Evolutionary conservation across 2,113 vertebrate species (phyloP).

Genomic region (Hippopotamus amphibius): DNA sequence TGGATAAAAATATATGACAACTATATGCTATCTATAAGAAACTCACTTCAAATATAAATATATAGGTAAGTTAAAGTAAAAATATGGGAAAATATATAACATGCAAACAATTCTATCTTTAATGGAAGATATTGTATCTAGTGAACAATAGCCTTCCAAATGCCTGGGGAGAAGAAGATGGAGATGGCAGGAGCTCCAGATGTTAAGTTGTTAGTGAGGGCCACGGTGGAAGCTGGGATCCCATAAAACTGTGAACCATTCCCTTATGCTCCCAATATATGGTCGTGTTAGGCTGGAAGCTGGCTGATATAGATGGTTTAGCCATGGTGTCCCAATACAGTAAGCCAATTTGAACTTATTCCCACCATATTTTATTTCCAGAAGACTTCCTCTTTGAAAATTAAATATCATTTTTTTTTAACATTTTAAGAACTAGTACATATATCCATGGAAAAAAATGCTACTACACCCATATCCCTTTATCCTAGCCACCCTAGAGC

Average conservation of each 20-base stretch:
- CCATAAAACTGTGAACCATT: not conserved
- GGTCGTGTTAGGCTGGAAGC: not conserved
- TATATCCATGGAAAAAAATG: not conserved
- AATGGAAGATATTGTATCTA: not conserved
- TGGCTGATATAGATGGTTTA: not conserved
- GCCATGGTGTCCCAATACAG: not conserved
- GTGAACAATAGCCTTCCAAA: not conserved
- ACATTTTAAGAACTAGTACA: not conserved
- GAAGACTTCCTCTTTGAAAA: not conserved
- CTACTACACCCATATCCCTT: not conserved
- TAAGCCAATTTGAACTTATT: not conserved
- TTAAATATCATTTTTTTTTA: not conserved
- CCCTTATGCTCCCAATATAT: not conserved
- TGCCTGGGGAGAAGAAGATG: not conserved
- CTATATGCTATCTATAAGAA: not conserved
- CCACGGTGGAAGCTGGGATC: not conserved
- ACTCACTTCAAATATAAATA: not conserved
- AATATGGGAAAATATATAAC: not conserved
- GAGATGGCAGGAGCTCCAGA: not conserved
- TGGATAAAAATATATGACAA: not conserved
- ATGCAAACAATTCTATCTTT: not conserved
- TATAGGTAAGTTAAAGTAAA: constrained; percentile 17
- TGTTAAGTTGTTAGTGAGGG: not conserved
- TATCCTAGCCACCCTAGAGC: not conserved
- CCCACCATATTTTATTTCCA: not conserved